Evolutionary conservation across 2,113 vertebrate genomes (phyloP).

Genomic region (Hyaena hyaena): DNA sequence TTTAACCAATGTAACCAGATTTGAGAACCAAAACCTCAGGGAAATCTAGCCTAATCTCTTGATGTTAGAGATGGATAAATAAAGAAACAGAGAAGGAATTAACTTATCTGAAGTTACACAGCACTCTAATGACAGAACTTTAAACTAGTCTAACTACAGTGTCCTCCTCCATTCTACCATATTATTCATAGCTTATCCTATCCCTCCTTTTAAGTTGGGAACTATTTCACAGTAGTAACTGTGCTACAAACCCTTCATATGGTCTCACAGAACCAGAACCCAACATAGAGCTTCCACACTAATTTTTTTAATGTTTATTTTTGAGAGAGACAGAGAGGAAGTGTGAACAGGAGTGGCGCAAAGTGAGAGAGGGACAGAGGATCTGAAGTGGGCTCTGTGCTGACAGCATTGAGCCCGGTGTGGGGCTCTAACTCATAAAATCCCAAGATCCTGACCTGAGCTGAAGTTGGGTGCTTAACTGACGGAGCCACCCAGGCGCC

Average conservation of each 20-base stretch:
- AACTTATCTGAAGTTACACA: not conserved
- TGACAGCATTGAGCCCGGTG: no score
- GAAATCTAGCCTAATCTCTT: conserved; percentile 19
- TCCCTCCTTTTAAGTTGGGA: conserved; percentile 12
- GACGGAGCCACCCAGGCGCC: no score
- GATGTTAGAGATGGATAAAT: not conserved
- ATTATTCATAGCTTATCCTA: not conserved
- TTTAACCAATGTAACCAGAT: not conserved
- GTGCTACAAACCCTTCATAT: not conserved
- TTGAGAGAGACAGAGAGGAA: no score
- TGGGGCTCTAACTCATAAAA: no score
- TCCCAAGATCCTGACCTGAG: no score
- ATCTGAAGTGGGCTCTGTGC: no score
- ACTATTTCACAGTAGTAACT: not conserved
- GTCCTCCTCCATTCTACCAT: not conserved
- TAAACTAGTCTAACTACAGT: not conserved
- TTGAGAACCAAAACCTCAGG: not conserved
- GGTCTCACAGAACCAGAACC: not conserved
- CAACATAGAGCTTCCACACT: conserved; percentile 3
- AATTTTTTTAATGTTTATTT: not conserved
- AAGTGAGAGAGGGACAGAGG: no score
- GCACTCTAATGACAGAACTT: not conserved
- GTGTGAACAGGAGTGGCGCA: no score
- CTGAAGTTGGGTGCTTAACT: no score
- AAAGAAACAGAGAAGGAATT: not conserved